Conservation (phyloP, 2,888 invertebrate species). For the Pecten maximus region DNA sequence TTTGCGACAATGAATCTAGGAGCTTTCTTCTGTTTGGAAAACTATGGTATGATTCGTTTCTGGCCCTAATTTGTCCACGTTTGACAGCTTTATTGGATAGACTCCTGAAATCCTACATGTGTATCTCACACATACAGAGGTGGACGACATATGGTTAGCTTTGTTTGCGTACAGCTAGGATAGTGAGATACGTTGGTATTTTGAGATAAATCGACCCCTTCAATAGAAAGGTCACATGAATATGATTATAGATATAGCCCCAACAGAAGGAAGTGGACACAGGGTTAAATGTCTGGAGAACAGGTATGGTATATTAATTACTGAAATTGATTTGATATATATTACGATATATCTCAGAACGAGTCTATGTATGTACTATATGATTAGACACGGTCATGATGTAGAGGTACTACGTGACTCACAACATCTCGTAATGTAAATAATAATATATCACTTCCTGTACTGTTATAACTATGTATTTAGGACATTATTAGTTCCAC, state of each 20-base stretch:
- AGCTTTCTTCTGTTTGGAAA: no score
- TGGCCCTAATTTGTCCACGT: no score
- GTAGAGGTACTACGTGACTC: background rate
- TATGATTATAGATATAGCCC: background rate
- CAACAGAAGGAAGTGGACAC: background rate
- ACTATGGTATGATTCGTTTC: no score
- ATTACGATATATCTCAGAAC: background rate
- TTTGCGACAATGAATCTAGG: no score
- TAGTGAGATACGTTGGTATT: constrained; percentile 20
- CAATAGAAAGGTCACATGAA: background rate
- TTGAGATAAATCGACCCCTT: background rate
- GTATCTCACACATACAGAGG: no score
- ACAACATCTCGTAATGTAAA: background rate
- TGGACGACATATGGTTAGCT: background rate
- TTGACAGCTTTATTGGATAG: no score
- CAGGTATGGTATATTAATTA: background rate
- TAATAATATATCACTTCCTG: background rate
- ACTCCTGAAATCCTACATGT: no score
- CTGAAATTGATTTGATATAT: background rate
- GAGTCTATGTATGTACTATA: background rate
- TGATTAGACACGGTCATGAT: background rate
- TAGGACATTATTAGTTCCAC: no score
- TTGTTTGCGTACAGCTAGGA: background rate
- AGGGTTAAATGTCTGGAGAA: background rate
- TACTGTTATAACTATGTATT: background rate